A percentile compares a stretch with the other conserved stretches of the same genome.
Evolutionary conservation across 2,797 vertebrate genomes (phyloP).

Genomic region (Macroramphosus scolopax): DNA sequence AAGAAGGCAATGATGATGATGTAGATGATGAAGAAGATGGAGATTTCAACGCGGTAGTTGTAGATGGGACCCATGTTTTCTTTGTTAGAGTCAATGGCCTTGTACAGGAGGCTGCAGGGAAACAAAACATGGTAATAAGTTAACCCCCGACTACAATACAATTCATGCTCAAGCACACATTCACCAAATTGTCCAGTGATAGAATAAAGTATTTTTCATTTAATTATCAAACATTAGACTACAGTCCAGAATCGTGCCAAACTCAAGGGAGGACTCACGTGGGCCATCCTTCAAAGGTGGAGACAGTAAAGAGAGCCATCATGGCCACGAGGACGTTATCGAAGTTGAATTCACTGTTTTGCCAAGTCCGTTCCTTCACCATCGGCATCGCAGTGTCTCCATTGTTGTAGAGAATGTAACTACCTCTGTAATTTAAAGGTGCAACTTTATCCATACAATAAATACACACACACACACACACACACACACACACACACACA

Average conservation of each 20-base stretch:
- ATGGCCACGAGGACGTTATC: conserved; percentile 97
- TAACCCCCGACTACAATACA: too few relatives aligned
- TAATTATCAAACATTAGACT: too few relatives aligned
- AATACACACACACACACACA: neutral
- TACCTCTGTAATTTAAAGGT: conserved; percentile 78
- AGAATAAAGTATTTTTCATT: too few relatives aligned
- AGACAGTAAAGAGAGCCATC: conserved; percentile 99
- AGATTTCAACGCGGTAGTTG: conserved; percentile 97
- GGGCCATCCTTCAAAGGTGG: conserved; percentile 98
- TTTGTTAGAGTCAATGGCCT: conserved; percentile 94
- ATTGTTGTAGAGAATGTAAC: conserved; percentile 94
- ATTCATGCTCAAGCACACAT: neutral
- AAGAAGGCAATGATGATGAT: conserved; percentile 99
- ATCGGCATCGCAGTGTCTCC: conserved; percentile 88
- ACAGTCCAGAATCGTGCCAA: too few relatives aligned
- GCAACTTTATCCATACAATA: conserved; percentile 1
- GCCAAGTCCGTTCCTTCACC: conserved; percentile 90
- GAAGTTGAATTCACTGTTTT: conserved; percentile 98
- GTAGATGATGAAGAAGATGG: conserved; percentile 99
- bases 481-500: neutral
- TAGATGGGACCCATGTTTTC: conserved; percentile 95
- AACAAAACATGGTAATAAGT: conserved; percentile 14
- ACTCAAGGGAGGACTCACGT: too few relatives aligned
- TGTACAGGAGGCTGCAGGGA: conserved; percentile 86
- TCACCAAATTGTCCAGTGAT: neutral